phyloP scores from a whole-genome alignment of 2,888 invertebrate species.

The Pelosia muscerda region DNA sequence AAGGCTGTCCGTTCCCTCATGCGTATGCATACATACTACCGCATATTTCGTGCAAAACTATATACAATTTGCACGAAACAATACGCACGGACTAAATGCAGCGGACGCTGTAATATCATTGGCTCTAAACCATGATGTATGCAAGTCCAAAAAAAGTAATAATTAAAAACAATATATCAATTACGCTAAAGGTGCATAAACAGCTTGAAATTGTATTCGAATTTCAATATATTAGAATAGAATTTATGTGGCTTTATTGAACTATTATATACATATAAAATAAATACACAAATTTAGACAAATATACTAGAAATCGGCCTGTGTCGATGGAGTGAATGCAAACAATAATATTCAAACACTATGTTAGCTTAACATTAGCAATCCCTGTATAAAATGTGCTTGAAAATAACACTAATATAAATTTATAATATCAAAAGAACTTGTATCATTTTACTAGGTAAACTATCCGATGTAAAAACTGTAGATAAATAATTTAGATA shows the following conservation, averaged over 20 bases:
- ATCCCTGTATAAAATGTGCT: no score
- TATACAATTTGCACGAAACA: no score
- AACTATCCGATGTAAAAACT: no score
- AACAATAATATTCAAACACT: neutral
- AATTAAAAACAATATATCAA: slow-evolving; percentile 28
- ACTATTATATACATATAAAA: neutral
- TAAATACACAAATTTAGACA: neutral
- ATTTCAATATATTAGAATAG: neutral
- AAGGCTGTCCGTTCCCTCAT: no score
- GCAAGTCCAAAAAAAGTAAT: slow-evolving; percentile 11
- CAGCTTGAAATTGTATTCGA: slow-evolving; percentile 18
- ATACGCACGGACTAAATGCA: no score
- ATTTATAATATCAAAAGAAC: no score
- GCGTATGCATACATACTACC: no score
- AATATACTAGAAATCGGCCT: neutral
- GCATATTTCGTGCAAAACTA: no score
- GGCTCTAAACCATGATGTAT: neutral
- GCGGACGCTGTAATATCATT: neutral
- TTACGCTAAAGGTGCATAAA: slow-evolving; percentile 34
- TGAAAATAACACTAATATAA: no score
- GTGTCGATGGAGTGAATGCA: neutral
- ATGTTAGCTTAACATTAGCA: neutral
- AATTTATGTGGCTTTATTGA: slow-evolving; percentile 7
- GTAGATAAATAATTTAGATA: no score
- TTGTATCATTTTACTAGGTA: no score